A percentile compares a stretch with the other conserved stretches of the same genome.
phyloP scores from a whole-genome alignment of 2,797 vertebrate genomes.

The Enteromius afrohamiltoni region DNA sequence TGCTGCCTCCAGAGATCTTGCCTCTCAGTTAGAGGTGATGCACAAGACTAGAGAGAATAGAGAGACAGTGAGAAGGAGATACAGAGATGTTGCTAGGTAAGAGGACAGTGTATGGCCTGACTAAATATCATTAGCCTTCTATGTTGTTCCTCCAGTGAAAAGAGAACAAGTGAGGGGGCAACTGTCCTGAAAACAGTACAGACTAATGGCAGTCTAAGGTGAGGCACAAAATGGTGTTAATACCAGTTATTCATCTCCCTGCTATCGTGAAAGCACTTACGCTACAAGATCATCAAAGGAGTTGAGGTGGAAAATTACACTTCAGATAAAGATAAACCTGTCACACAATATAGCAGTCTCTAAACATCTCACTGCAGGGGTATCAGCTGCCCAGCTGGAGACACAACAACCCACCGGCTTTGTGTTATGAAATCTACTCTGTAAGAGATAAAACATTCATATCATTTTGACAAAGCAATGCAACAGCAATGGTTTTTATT shows the following conservation, averaged over 20 bases:
- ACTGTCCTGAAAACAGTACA: conserved; percentile 6
- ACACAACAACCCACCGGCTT: background rate
- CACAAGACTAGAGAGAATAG: background rate
- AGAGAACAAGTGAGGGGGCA: conserved; percentile 4
- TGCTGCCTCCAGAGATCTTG: background rate
- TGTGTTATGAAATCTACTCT: background rate
- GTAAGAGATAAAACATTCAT: background rate
- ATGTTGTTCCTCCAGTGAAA: conserved; percentile 61
- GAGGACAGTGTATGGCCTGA: conserved; percentile 71
- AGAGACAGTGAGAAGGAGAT: background rate
- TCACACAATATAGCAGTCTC: conserved; percentile 16
- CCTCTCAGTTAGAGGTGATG: background rate
- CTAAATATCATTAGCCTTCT: conserved; percentile 76
- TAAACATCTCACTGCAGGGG: conserved; percentile 15
- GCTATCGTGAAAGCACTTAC: conserved; percentile 25
- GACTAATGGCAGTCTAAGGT: conserved; percentile 6
- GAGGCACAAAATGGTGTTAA: conserved; percentile 12
- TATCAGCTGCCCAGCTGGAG: conserved; percentile 1
- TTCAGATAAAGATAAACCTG: conserved; percentile 35
- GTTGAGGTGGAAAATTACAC: conserved; percentile 25
- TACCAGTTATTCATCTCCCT: conserved; percentile 18
- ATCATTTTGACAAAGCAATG: background rate
- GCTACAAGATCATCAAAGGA: conserved; percentile 16
- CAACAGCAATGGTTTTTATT: background rate
- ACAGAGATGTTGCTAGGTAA: conserved; percentile 53